phyloP scores from a whole-genome alignment of 2,797 vertebrate species.

The Sebastolobus alascanus region DNA sequence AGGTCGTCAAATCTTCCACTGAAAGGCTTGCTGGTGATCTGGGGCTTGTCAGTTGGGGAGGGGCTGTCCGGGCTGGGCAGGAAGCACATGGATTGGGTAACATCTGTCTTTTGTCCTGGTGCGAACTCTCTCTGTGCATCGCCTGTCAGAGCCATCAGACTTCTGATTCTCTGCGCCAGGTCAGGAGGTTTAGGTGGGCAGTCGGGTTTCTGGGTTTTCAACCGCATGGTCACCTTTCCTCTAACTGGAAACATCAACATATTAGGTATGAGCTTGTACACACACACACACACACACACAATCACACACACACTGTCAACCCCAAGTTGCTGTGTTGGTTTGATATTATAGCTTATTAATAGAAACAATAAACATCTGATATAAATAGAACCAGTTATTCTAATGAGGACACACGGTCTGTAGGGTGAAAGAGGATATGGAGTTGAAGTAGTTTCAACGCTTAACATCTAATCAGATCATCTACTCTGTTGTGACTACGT shows the following conservation, averaged over 20 bases:
- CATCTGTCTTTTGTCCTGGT: constrained; percentile 78
- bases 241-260: constrained; percentile 20
- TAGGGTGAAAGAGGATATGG: neutral
- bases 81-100: constrained; percentile 78
- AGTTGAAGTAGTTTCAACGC: neutral
- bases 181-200: constrained; percentile 54
- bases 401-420: neutral
- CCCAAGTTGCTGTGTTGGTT: neutral
- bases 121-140: constrained; percentile 17
- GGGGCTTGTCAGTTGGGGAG: constrained; percentile 20
- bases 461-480: neutral
- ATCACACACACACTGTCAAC: neutral
- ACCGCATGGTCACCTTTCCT: constrained; percentile 52
- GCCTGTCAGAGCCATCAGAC: constrained; percentile 68
- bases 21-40: constrained; percentile 72
- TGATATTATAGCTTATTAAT: neutral
- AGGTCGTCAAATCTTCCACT: constrained; percentile 85
- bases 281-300: neutral
- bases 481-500: neutral
- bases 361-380: neutral
- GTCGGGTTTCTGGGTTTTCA: constrained; percentile 42
- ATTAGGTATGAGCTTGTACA: neutral
- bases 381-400: neutral
- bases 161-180: constrained; percentile 62
- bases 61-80: constrained; percentile 66